Base-by-base conservation (phyloP, 1,140 invertebrate genomes). In the Sarcophaga bullata region DNA sequence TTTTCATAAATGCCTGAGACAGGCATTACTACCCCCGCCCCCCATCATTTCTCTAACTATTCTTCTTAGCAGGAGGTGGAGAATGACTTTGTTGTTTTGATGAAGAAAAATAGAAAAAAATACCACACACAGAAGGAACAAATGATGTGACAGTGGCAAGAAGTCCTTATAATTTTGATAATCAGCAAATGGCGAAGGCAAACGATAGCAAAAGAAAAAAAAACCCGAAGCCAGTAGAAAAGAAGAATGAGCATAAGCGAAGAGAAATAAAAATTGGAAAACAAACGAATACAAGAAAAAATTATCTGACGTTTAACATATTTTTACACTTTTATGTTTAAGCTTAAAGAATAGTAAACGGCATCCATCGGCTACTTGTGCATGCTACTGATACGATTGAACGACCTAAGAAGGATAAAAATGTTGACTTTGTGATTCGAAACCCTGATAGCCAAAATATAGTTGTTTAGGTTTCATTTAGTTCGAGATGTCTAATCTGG, bases 231-330 rank as follows among this genome's bases (percentile, higher is more conserved):
- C 50, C 15, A 19, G 46, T n/a, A 47, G 48, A 48, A 76, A n/a
- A n/a, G 13, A 58, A 10, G 3, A n/a, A 6, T n/a, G 54, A 58
- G n/a, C 11, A 0, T 15, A 58, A 58, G 13, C 13, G n/a, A 58
- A n/a, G 8, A 58, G 15, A 58, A 58, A 37, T 13, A 58, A 11
- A 58, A 76, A 76, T 47, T n/a, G 15, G 46, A n/a, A 76, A 48
- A 76, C 15, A 78, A 17, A n/a, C 48, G 6, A 50, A n/a, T n/a
- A n/a, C n/a, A n/a, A n/a, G n/a, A 37, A 37, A 37, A 78, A 49
- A 76, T 25, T n/a, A 17, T 49, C 46, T 76, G 48, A 52, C 75
- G 49, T n/a, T 78, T 78, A 78, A 52, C 75, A 78, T 78, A 78
- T 78, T 52, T 68, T 78, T 52, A 78, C 48, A 78, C 75, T 9